Base-by-base conservation (phyloP, 2,888 invertebrate species). In the Sceliomorpha sp. region DNA sequence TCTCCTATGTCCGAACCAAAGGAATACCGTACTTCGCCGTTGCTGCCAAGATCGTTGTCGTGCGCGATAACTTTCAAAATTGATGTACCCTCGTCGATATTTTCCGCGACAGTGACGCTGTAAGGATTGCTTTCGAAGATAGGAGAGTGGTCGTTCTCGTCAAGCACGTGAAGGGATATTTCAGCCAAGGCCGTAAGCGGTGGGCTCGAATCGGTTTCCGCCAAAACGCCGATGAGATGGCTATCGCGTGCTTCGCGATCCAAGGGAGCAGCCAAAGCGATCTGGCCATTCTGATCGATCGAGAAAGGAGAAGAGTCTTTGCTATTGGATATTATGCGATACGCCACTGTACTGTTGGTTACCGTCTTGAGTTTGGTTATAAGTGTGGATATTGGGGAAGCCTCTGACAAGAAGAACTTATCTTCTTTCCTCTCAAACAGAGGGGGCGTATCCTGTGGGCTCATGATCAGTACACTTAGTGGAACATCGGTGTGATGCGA, bases 131-230 rank as follows among this genome's bases (percentile, higher is more conserved):
- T 95, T 87, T 97, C 96, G 88, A 98, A 97, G 73, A 91, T 90
- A 0, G 98, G 98, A 45, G 93, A 92, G 88, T 97, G 95, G 88
- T 98, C 97, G 88, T 98, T 98, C 73, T 95, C 94, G 87, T 98
- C 98, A 70, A 95, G 91, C 60, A 98, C 94, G 88, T 94, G 93
- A 55, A 98, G 90, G 2, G 91, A 90, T 63, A 97, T 92, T 88
- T 92, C 92, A 10, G 93, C 91, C 75, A 94, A 89, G 6, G 92
- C 91, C 12, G 93, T 94, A 20, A 94, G 86, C 1, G 94, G 91
- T 8, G 95, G 95, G 74, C 92, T 93, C 6, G 92, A 91, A 74
- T 92, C 91, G 0, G 94, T 94, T 83, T 94, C 92, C 0, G 94
- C 94, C 17, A 92, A 88, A 6, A 93, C 90, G 63, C 94, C 94